Conservation (phyloP, 2,113 vertebrate species). For the Pollimyrus isidori region DNA sequence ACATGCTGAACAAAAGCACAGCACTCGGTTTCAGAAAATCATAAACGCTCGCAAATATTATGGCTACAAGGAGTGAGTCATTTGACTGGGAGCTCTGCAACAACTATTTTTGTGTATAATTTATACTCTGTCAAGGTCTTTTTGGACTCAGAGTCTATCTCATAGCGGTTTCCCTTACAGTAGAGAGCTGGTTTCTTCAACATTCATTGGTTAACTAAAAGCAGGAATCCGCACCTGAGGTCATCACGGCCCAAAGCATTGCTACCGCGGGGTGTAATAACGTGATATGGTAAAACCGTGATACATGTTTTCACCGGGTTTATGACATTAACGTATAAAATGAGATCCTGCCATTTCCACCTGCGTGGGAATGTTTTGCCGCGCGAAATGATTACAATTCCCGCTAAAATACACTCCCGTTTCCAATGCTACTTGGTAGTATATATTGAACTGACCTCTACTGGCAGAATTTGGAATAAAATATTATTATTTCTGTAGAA, state of each 20-base stretch:
- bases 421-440: not conserved
- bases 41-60: not conserved
- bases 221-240: not conserved
- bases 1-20: not conserved
- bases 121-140: not conserved
- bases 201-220: not conserved
- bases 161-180: not conserved
- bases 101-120: not conserved
- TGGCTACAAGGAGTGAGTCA: not conserved
- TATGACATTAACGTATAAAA: not conserved
- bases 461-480: conserved; percentile 17
- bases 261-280: not conserved
- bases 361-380: not conserved
- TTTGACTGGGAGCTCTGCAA: not conserved
- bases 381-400: no score
- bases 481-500: not conserved
- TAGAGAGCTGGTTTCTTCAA: not conserved
- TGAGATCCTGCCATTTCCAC: not conserved
- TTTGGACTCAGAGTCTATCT: not conserved
- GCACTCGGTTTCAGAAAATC: not conserved
- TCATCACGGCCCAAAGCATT: not conserved
- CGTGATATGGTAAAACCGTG: not conserved
- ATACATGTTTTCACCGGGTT: not conserved
- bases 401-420: not conserved
- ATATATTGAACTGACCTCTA: conserved; percentile 22